Percentiles rank a stretch among this genome's conserved stretches.
Evolutionary conservation across 2,797 vertebrate genomes (phyloP).

Genomic region (Stomatorhinus walkeri): DNA sequence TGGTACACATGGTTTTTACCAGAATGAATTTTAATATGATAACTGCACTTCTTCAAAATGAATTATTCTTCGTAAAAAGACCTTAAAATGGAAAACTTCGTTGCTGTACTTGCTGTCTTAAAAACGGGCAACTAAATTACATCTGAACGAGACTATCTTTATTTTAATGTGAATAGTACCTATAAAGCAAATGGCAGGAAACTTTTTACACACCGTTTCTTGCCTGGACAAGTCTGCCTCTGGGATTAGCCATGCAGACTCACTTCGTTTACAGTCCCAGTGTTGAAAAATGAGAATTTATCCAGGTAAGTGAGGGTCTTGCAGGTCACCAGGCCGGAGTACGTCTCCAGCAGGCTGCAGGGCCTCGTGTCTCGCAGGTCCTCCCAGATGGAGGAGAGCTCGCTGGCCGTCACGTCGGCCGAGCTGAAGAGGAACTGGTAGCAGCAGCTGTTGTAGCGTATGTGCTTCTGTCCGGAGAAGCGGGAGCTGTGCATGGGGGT

Average conservation of each 20-base stretch:
- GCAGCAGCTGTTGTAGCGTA: conserved; percentile 85
- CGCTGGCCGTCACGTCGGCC: conserved; percentile 47
- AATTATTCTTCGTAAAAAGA: neutral
- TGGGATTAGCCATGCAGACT: conserved; percentile 1
- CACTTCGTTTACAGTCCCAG: neutral
- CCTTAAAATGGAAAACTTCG: neutral
- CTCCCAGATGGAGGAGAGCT: conserved; percentile 64
- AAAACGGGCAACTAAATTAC: neutral
- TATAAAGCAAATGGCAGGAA: neutral
- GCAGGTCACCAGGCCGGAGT: conserved; percentile 78
- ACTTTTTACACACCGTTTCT: neutral
- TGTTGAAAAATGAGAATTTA: conserved; percentile 58
- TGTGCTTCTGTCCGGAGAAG: conserved; percentile 73
- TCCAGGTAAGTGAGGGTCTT: conserved; percentile 78
- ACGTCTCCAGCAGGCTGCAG: conserved; percentile 72
- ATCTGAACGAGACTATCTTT: neutral
- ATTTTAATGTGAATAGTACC: neutral
- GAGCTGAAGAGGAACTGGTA: conserved; percentile 84
- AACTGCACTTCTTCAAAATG: neutral
- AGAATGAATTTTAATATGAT: neutral
- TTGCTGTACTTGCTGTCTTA: neutral
- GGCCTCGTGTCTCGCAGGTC: conserved; percentile 58
- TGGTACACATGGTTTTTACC: neutral
- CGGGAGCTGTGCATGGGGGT: conserved; percentile 74
- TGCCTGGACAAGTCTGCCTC: neutral